phyloP scores from a whole-genome alignment of 1,140 invertebrate genomes.

The Solenopsis invicta region DNA sequence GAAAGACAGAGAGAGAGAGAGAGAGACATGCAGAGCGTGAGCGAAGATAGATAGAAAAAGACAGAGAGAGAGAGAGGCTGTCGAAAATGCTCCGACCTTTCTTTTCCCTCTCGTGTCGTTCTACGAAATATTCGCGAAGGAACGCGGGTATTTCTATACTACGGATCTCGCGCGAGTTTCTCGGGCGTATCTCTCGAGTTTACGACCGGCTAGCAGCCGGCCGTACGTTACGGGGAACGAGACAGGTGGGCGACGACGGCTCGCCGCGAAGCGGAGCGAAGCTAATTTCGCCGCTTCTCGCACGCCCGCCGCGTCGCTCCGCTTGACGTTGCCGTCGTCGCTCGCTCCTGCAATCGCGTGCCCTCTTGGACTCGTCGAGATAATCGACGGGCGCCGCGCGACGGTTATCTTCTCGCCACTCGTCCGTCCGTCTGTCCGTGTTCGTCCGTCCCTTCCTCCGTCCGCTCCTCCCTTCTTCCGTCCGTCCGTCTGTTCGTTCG shows the following conservation, averaged over 20 bases:
- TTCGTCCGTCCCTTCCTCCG: conserved; percentile 4
- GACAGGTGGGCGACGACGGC: conserved; percentile 43
- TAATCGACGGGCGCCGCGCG: conserved; percentile 52
- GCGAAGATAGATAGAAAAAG: not conserved
- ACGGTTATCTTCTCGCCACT: conserved; percentile 40
- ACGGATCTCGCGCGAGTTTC: not conserved
- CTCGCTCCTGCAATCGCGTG: not conserved
- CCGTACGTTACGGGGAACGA: conserved; percentile 14
- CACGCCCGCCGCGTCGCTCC: not conserved
- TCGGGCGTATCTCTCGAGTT: not conserved
- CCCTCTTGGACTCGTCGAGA: conserved; percentile 56
- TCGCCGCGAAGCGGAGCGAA: not conserved
- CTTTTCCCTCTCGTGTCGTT: not conserved
- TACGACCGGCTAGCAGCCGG: conserved; percentile 5
- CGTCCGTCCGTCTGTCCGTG: conserved; percentile 33
- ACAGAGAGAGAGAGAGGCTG: not conserved
- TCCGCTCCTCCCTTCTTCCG: not conserved
- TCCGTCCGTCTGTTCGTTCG: not conserved
- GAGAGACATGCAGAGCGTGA: not conserved
- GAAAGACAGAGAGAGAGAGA: conserved; percentile 29
- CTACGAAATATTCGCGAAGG: not conserved
- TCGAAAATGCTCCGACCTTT: conserved; percentile 4
- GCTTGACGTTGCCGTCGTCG: not conserved
- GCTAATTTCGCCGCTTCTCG: conserved; percentile 44
- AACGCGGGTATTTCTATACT: conserved; percentile 19